Conservation (phyloP, 2,113 vertebrate species). For the Anguilla japonica region DNA sequence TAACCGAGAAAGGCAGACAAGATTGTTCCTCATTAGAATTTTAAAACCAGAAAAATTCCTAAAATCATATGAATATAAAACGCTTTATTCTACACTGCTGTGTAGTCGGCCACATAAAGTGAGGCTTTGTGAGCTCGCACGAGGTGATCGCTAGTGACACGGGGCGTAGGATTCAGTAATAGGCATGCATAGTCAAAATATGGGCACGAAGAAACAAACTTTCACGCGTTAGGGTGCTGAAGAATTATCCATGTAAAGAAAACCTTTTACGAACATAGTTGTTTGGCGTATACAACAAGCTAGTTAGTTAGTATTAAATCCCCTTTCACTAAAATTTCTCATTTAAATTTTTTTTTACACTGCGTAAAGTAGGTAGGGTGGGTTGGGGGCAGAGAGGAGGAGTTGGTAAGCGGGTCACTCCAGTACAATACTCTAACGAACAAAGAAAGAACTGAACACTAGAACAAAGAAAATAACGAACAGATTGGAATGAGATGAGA, state of each 20-base stretch:
- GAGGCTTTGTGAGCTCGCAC: background rate
- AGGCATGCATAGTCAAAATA: background rate
- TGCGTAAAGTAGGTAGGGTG: background rate
- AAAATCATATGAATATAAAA: too few species aligned
- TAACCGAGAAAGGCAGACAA: background rate
- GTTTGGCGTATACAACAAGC: background rate
- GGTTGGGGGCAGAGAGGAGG: background rate
- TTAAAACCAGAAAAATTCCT: too few species aligned
- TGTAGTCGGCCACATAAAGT: too few species aligned
- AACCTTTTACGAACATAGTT: background rate
- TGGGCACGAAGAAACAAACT: background rate
- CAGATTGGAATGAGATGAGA: background rate
- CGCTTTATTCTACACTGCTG: too few species aligned
- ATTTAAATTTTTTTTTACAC: background rate
- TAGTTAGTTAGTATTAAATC: background rate
- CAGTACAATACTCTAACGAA: background rate
- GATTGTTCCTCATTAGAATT: too few species aligned
- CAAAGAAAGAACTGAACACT: slow-evolving; percentile 10
- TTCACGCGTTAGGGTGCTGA: background rate
- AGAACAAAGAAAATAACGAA: slow-evolving; percentile 29
- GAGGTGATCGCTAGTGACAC: background rate
- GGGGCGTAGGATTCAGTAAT: background rate
- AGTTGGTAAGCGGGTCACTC: background rate
- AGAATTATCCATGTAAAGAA: background rate
- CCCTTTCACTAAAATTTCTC: background rate